Base-by-base conservation (phyloP, 2,888 invertebrate genomes). In the Amphipyra tragopoginis region DNA sequence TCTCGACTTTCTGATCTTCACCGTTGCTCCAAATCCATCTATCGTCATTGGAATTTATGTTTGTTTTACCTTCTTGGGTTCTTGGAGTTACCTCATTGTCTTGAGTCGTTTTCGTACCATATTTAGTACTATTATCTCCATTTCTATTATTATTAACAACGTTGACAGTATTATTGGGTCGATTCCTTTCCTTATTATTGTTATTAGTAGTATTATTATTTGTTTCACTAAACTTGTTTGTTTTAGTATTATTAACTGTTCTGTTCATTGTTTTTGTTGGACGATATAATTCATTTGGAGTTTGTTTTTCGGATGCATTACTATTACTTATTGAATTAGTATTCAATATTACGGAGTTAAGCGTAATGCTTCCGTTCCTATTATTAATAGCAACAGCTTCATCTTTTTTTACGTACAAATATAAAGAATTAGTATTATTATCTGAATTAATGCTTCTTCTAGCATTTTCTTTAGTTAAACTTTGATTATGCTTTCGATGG, bases 1-100 rank as follows among this genome's bases (percentile, higher is more conserved):
- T 64, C n/a, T 53, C 21, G 10, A 50, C 40, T 0, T n/a, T 34
- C 10, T 50, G 42, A 0, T 54, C 57, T 1, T 60, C 42, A 9
- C 53, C 64, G 29, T 65, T 60, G 11, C 61, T 60, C 78, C 78
- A 78, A n/a, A 78, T 43, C 78, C 78, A 78, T 8, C 44, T 61
- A 9, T 77, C 77, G 0, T 39, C 39, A 0, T 68, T 49, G 10
- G 15, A 58, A 11, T 38, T 52, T 9, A 36, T 49, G 39, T 38
- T n/a, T 9, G 33, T 40, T 15, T 10, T 57, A 13, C 14, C 36
- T 6, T 54, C 58, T 5, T 45, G 7, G 14, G 43, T 10, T 10
- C 6, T 54, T 0, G 36, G 48, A 11, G 65, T 68, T 1, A 74
- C 62, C 42, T 76, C 72, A 6, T 74, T 72, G 5, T 72, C 65